phyloP scores from a whole-genome alignment of 1,140 invertebrate genomes.

The Caenorhabditis elegans region WBcel235 BX284605.5:6872001-6872500 shows the following conservation, averaged over 20 bases:
- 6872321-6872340: slow-evolving; percentile 23
- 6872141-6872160: slow-evolving; percentile 45
- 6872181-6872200: neutral
- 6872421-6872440: neutral
- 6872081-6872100: slow-evolving; percentile 53
- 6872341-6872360: neutral
- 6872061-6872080: slow-evolving; percentile 57
- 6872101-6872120: slow-evolving; percentile 53
- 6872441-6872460: neutral
- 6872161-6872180: neutral
- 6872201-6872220: slow-evolving; percentile 45
- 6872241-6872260: slow-evolving; percentile 41
- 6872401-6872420: neutral
- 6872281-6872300: neutral
- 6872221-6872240: slow-evolving; percentile 38
- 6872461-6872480: slow-evolving; percentile 7
- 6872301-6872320: neutral
- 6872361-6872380: neutral
- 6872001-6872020: slow-evolving; percentile 19
- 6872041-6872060: slow-evolving; percentile 60
- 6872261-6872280: slow-evolving; percentile 43
- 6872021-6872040: slow-evolving; percentile 54
- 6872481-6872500: slow-evolving; percentile 4
- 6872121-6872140: slow-evolving; percentile 51
- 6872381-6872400: neutral